Evolutionary conservation across 2,888 invertebrate species (phyloP).

Genomic region (Macrosoma leucophasiata): DNA sequence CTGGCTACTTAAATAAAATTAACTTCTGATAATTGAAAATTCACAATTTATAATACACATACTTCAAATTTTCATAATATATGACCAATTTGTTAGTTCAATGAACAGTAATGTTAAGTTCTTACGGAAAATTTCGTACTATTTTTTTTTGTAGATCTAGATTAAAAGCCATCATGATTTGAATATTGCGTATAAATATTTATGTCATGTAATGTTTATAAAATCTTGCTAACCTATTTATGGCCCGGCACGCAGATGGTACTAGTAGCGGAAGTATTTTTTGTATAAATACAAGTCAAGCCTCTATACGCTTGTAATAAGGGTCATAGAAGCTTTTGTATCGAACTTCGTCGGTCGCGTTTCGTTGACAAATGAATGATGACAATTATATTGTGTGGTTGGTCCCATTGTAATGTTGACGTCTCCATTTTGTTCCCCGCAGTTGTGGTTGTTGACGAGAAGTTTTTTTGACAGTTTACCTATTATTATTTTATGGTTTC

Average conservation of each 20-base stretch:
- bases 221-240: conserved; percentile 66
- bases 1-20: too few relatives aligned
- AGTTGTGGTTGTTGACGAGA: conserved; percentile 31
- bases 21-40: too few relatives aligned
- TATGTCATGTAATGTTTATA: too few relatives aligned
- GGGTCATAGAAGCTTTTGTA: conserved; percentile 30
- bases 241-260: conserved; percentile 48
- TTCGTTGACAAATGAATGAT: conserved; percentile 66
- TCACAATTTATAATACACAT: too few relatives aligned
- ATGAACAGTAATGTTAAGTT: too few relatives aligned
- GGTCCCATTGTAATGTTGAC: conserved; percentile 47
- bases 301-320: conserved; percentile 39
- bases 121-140: too few relatives aligned
- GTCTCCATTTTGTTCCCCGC: conserved; percentile 48
- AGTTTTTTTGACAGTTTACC: conserved; percentile 23
- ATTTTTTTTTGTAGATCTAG: too few relatives aligned
- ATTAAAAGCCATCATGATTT: too few relatives aligned
- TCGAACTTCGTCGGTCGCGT: conserved; percentile 29
- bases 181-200: too few relatives aligned
- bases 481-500: conserved; percentile 13
- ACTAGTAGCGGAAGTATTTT: conserved; percentile 38
- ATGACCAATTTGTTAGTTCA: too few relatives aligned
- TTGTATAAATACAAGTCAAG: conserved; percentile 34
- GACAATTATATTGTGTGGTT: conserved; percentile 65
- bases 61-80: too few relatives aligned